Percentiles rank a stretch among this genome's conserved stretches.
Conservation (phyloP, 1,140 invertebrate species). For the Psilanteris sp. region DNA sequence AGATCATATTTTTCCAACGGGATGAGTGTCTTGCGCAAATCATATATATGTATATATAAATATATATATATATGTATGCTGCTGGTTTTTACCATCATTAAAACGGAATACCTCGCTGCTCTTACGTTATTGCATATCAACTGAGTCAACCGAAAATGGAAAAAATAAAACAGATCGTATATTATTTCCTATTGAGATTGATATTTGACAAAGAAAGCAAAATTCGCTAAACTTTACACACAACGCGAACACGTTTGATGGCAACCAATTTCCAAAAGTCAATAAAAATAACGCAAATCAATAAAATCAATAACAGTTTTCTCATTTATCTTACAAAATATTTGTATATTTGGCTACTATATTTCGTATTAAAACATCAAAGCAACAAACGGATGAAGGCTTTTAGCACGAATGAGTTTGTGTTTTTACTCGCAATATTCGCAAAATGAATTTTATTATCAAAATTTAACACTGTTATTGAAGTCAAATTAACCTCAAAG, state of each 20-base stretch:
- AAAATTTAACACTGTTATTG: no score
- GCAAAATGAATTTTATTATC: no score
- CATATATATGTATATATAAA: no score
- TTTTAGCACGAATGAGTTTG: conserved; percentile 7
- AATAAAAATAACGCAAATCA: conserved; percentile 31
- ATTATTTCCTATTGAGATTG: conserved; percentile 1
- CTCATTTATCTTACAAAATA: conserved; percentile 27
- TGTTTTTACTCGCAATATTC: no score
- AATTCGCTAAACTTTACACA: background rate
- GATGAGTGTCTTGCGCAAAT: conserved; percentile 63
- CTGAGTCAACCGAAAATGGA: conserved; percentile 4
- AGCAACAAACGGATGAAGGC: conserved; percentile 17
- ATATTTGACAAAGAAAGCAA: conserved; percentile 5
- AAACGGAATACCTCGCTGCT: conserved; percentile 17
- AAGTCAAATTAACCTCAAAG: no score
- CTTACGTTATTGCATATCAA: conserved; percentile 7
- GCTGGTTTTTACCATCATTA: conserved; percentile 43
- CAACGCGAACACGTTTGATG: background rate
- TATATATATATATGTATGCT: no score
- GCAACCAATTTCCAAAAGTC: conserved; percentile 24
- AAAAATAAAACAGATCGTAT: conserved; percentile 12
- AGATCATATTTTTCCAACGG: conserved; percentile 69
- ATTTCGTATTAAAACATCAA: conserved; percentile 30
- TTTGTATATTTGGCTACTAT: conserved; percentile 7
- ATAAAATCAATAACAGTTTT: conserved; percentile 36